Evolutionary conservation across 2,888 invertebrate genomes (phyloP).

Genomic region (Limenitis camilla): DNA sequence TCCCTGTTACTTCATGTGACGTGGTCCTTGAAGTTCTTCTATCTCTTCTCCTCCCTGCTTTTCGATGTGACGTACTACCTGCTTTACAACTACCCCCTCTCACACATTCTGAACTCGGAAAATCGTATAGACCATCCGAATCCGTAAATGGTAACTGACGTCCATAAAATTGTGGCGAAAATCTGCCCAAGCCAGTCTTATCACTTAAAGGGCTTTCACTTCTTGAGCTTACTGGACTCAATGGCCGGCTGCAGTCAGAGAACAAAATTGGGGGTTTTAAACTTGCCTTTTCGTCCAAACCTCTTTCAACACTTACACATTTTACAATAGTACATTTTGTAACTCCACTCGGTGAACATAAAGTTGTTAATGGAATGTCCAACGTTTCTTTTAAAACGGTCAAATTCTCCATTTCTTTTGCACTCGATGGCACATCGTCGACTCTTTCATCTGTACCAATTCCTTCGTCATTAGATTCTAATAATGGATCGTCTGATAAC

Average conservation of each 20-base stretch:
- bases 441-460: slow-evolving; percentile 85
- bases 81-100: slow-evolving; percentile 70
- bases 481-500: slow-evolving; percentile 79
- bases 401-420: slow-evolving; percentile 74
- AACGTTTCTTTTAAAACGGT: slow-evolving; percentile 59
- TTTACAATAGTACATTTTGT: slow-evolving; percentile 72
- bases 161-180: slow-evolving; percentile 83
- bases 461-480: slow-evolving; percentile 85
- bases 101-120: slow-evolving; percentile 82
- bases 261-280: slow-evolving; percentile 70
- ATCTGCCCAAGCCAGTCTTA: slow-evolving; percentile 78
- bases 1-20: slow-evolving; percentile 60
- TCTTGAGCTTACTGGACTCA: slow-evolving; percentile 84
- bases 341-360: slow-evolving; percentile 65
- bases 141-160: slow-evolving; percentile 82
- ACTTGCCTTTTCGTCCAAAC: slow-evolving; percentile 63
- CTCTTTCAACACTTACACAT: slow-evolving; percentile 72
- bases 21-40: slow-evolving; percentile 74
- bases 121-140: slow-evolving; percentile 86
- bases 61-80: slow-evolving; percentile 70
- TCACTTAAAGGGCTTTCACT: slow-evolving; percentile 87
- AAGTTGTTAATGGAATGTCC: slow-evolving; percentile 59
- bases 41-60: slow-evolving; percentile 77
- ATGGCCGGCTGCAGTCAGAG: slow-evolving; percentile 72
- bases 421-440: slow-evolving; percentile 81